phyloP scores from a whole-genome alignment of 2,888 invertebrate species.

The Coelopa pilipes region DNA sequence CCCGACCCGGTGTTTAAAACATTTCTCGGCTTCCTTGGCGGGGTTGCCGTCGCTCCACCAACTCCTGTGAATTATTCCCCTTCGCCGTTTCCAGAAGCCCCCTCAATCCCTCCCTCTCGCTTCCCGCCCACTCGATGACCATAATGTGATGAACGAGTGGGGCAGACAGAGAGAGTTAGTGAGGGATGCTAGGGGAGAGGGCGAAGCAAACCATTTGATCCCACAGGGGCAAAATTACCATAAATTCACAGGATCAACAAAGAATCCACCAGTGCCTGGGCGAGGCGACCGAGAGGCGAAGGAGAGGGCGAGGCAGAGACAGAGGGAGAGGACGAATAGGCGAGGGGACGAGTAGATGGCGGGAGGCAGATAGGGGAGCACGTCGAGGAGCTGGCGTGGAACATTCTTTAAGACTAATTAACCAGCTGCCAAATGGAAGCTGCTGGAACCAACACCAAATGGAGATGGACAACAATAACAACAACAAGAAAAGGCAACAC shows the following conservation, averaged over 20 bases:
- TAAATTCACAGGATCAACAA: constrained; percentile 16
- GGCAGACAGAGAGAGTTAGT: no score
- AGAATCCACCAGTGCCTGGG: no score
- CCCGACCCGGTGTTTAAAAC: no score
- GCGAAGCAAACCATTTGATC: constrained; percentile 18
- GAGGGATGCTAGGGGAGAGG: no score
- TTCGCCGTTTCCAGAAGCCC: no score
- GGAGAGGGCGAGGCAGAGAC: no score
- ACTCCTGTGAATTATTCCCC: background rate
- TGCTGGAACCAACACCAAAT: constrained; percentile 16
- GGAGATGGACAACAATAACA: background rate
- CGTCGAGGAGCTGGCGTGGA: background rate
- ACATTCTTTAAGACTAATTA: constrained; percentile 26
- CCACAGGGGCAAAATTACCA: constrained; percentile 17
- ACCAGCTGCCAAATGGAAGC: constrained; percentile 24
- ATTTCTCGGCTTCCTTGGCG: no score
- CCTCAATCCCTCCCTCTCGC: background rate
- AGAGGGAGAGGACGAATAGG: background rate
- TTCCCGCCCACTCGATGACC: background rate
- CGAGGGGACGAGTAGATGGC: constrained; percentile 3
- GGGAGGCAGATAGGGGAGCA: background rate
- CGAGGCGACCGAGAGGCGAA: no score
- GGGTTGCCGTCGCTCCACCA: no score
- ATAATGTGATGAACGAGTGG: no score
- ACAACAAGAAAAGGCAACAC: background rate